Evolutionary conservation across 2,113 vertebrate genomes (phyloP).

Genomic region (Rhizomys pruinosus): DNA sequence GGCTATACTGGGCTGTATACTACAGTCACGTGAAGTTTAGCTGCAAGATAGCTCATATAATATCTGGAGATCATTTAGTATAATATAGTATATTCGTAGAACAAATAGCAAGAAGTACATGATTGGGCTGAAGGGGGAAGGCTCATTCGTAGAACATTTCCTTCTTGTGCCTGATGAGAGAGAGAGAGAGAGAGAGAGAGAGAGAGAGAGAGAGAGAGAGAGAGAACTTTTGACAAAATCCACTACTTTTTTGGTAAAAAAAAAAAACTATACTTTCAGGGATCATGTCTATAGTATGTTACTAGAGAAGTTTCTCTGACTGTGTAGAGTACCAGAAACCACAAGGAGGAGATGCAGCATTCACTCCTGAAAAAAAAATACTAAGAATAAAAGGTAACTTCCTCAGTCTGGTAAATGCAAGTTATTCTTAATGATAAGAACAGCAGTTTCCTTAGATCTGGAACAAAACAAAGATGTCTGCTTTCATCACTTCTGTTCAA

Average conservation of each 20-base stretch:
- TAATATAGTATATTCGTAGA: background rate
- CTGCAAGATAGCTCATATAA: slow-evolving; percentile 2
- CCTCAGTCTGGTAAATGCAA: too few species aligned
- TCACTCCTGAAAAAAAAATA: too few species aligned
- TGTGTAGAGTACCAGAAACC: too few species aligned
- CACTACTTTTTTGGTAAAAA: too few species aligned
- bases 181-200: too few species aligned
- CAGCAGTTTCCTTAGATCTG: background rate
- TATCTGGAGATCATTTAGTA: background rate
- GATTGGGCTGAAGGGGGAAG: background rate
- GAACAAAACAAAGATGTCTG: background rate
- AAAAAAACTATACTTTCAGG: too few species aligned
- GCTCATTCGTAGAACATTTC: background rate
- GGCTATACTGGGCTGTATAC: background rate
- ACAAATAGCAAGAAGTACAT: background rate
- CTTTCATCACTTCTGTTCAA: background rate
- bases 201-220: background rate
- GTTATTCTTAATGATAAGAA: slow-evolving; percentile 4
- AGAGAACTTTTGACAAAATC: background rate
- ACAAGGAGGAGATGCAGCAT: too few species aligned
- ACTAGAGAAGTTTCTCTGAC: too few species aligned
- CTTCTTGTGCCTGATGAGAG: background rate
- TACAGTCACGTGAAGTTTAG: background rate
- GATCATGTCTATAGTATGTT: too few species aligned
- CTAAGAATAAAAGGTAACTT: background rate